These are phyloP conservation scores for Trogon surrucura DNA, from an alignment of 2,113 vertebrate genomes.

Conservation along the genomic window DNA sequence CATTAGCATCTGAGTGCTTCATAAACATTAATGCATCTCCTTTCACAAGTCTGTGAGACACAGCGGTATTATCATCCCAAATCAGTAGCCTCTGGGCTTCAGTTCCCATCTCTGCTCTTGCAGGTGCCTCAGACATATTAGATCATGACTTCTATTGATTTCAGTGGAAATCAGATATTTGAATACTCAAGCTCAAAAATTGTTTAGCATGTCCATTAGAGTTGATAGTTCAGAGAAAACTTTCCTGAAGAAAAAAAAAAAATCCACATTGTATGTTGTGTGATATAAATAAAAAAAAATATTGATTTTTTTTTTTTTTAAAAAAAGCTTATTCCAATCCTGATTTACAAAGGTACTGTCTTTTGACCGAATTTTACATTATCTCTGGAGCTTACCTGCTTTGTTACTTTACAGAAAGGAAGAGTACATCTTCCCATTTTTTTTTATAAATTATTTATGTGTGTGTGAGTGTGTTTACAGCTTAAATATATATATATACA, in stretches of 20 bases:
- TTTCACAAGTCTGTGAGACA: not conserved
- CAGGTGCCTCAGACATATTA: not conserved
- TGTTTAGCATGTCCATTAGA: not conserved
- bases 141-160: not conserved
- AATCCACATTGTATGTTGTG: rapidly evolving
- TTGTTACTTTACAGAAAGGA: not conserved
- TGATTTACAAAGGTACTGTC: not conserved
- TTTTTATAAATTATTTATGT: not conserved
- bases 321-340: not conserved
- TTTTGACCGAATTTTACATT: not conserved
- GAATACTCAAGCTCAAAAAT: not conserved
- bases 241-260: not conserved
- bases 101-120: not conserved
- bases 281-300: not conserved
- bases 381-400: not conserved
- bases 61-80: not conserved
- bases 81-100: not conserved
- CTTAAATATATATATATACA: not conserved
- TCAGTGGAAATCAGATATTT: not conserved
- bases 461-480: not conserved
- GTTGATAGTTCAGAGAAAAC: not conserved
- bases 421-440: not conserved
- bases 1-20: not conserved
- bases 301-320: not conserved
- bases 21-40: not conserved